Base-by-base conservation (phyloP, 2,888 invertebrate species). In the Petrolisthes cinctipes region DNA sequence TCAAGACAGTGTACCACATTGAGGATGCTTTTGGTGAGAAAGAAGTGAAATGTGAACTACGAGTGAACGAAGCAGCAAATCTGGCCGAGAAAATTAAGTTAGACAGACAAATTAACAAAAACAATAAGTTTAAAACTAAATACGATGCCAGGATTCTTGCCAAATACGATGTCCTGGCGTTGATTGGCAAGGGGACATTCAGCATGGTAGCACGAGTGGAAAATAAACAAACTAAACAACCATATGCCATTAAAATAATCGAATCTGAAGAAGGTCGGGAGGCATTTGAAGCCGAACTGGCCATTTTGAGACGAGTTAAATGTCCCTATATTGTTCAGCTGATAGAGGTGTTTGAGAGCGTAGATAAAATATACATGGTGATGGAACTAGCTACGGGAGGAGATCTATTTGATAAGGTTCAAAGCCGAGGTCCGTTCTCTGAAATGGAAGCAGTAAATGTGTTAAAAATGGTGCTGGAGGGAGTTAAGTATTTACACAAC, bases 381-480 rank as follows among this genome's bases (percentile, higher is more conserved):
- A 94, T 94, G 93, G 94, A 95, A 92, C 92, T 95, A 91, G 94
- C 95, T 0, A 94, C 93, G 7, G 95, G 95, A n/a, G 95, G 95
- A 5, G 95, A 95, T 91, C 93, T 95, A 89, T 94, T 95, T 91
- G 95, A 95, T 91, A 92, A 94, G 84, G 93, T 94, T 83, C 94
- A 94, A 71, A 93, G 93, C 14, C 93, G 93, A 90, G 94, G 94
- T n/a, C 93, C 93, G 91, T 94, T 93, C 91, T 92, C 92, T 4
- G 93, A 93, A 91, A 92, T 92, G 68, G 93, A 94, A 91, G 93
- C 93, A 20, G 92, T 92, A 5, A 90, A 92, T 20, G 93, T 93
- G 85, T 91, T 93, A 75, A 91, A 91, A 68, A 93, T 93, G 93
- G 92, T 94, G 68, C 91, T 94, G 57, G 93, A 93, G 84, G 94